Percentiles rank a stretch among this genome's conserved stretches.
Conservation (phyloP, 2,797 vertebrate species). For the Sciurus carolinensis region DNA sequence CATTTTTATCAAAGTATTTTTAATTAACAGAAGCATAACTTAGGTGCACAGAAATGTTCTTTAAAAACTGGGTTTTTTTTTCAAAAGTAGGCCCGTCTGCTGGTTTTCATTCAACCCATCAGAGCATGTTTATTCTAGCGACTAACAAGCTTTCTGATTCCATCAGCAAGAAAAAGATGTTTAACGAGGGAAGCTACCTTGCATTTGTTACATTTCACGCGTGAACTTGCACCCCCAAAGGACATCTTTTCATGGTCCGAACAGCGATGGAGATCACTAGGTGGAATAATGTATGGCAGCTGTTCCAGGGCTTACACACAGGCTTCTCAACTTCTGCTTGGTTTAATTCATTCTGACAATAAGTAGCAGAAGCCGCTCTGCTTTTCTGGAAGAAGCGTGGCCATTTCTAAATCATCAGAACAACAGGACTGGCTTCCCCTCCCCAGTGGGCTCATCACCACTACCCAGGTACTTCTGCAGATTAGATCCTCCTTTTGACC, state of each 20-base stretch:
- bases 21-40: constrained; percentile 64
- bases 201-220: background rate
- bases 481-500: background rate
- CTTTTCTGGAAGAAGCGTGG: background rate
- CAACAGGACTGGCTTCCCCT: background rate
- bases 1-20: constrained; percentile 48
- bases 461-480: background rate
- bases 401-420: background rate
- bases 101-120: constrained; percentile 69
- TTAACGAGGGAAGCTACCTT: background rate
- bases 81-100: constrained; percentile 60
- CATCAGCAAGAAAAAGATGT: constrained; percentile 57
- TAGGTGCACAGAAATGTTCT: constrained; percentile 7
- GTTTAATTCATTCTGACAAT: constrained; percentile 56
- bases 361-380: background rate
- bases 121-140: constrained; percentile 17
- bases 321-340: background rate
- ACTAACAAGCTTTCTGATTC: constrained; percentile 73
- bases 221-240: background rate
- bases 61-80: constrained; percentile 16
- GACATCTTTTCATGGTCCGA: constrained; percentile 36
- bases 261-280: background rate
- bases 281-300: constrained; percentile 1
- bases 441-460: background rate
- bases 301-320: background rate